Evolutionary conservation across 1,140 invertebrate species (phyloP), one percentile per base, ranked within the genome.

Genomic region (Calliphora vicina): DNA sequence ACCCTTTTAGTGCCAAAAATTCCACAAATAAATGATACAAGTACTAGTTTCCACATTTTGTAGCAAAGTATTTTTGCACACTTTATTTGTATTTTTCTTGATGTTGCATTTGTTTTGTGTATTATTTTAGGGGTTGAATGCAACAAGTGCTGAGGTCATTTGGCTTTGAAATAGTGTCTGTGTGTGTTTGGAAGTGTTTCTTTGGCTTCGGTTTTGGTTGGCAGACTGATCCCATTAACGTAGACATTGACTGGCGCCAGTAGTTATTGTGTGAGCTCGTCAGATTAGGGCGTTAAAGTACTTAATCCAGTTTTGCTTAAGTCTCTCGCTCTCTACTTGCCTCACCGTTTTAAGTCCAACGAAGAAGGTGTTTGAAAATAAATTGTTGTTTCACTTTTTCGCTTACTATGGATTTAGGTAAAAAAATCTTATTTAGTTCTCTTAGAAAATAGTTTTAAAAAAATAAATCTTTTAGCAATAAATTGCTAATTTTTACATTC

Each of bases 261-360:
- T 78, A 20, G 74, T 35, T 42, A 76, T 76, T 76, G 73, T 76
- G 73, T 35, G 29, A 76, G 73, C 73, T 76, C 29, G 29, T 76
- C 73, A 76, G 73, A 76, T 76, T 76, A 76, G 73, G 73, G 73
- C 73, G 73, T 76, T 76, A 76, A 76, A 76, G 29, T 76, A 76
- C 73, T 76, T 76, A 76, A 76, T 76, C 73, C 73, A 76, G 73
- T 76, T 76, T 76, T 76, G 27, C 73, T 42, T 76, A 76, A 76
- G 15, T 25, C 73, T 35, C 61, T 67, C 45, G 45, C 10, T 73
- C 72, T 73, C 25, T 27, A 23, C 23, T 4, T 35, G 15, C n/a
- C n/a, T n/a, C n/a, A 57, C 15, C 72, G 15, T 26, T 27, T 35
- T 20, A n/a, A 76, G n/a, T 13, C 73, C n/a, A 2, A 17, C 1